Evolutionary conservation across 2,797 vertebrate genomes (phyloP).

Genomic region (Aeoliscus strigatus): DNA sequence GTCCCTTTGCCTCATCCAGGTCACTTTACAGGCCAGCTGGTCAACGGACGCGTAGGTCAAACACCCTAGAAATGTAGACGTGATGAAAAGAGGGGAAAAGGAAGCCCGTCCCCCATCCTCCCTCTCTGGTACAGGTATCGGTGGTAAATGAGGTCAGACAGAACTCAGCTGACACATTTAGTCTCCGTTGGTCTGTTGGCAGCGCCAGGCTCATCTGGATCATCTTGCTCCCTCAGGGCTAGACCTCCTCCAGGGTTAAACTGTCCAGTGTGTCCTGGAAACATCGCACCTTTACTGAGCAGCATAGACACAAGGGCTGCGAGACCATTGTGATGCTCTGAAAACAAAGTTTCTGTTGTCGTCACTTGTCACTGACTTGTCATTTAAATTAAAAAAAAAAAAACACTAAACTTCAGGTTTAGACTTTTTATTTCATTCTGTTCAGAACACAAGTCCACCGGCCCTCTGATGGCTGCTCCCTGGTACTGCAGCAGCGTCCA

Average conservation of each 20-base stretch:
- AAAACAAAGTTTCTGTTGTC: no score
- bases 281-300: conserved; percentile 51
- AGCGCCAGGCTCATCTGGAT: no score
- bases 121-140: no score
- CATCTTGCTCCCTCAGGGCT: conserved; percentile 26
- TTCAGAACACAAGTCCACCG: conserved; percentile 18
- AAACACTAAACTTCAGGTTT: conserved; percentile 6
- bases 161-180: conserved; percentile 16
- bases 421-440: conserved; percentile 38
- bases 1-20: conserved; percentile 28
- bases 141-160: conserved; percentile 1
- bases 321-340: no score
- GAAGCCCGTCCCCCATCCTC: no score
- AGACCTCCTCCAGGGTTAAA: conserved; percentile 50
- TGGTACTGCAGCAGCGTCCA: conserved; percentile 20
- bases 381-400: neutral
- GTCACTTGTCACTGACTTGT: no score
- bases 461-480: conserved; percentile 41
- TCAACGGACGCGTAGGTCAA: neutral
- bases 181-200: neutral
- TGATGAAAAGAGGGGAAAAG: no score
- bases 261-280: no score
- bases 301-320: neutral
- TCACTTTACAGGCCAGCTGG: conserved; percentile 63
- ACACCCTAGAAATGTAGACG: no score